Base-by-base conservation (phyloP, 2,797 vertebrate species). In the Bradypodion pumilum region DNA sequence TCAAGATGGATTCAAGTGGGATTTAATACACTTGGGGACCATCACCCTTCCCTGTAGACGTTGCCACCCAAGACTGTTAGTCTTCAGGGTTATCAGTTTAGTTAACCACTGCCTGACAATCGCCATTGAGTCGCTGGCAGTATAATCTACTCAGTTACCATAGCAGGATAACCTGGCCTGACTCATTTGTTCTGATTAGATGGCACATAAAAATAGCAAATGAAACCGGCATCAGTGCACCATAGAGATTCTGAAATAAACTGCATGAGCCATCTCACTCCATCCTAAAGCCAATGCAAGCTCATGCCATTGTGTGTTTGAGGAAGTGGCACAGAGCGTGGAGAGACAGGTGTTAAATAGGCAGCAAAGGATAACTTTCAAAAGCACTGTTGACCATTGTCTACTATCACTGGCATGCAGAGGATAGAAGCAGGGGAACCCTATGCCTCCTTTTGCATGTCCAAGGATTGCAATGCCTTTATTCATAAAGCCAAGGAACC, bases 401-500 rank as follows among this genome's bases (percentile, higher is more conserved):
- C 86, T 76, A 85, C 40, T 74, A 85, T 25, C 82, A 42, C 1
- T 46, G 37, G 78, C 1, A 7, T 87, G 76, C 5, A 66, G 59
- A 76, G 85, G 87, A 80, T 72, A 35, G 1, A 77, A 76, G 56
- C 69, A 80, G 77, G 76, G 0, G 63, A 87, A 75, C 15, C 0
- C 0, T 77, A 40, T 74, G 8, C 73, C 79, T 86, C 12, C 70
- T 90, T 62, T 84, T 37, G 73, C 81, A 72, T 82, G 82, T 89
- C 79, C 77, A 86, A 63, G 59, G 73, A 81, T n/a, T 32, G 86
- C 7, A 35, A 82, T 23, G 75, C 79, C 82, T 92, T 92, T 82
- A 86, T 81, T 88, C 77, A 86, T 90, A 91, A 90, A 92, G 79
- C 70, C 87, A 86, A 49, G 79, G 77, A 84, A 78, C 70, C 77